A percentile compares a stretch with the other conserved stretches of the same genome.
Evolutionary conservation across 1,140 invertebrate genomes (phyloP).

Genomic region (Ostrea denselamellosa): DNA sequence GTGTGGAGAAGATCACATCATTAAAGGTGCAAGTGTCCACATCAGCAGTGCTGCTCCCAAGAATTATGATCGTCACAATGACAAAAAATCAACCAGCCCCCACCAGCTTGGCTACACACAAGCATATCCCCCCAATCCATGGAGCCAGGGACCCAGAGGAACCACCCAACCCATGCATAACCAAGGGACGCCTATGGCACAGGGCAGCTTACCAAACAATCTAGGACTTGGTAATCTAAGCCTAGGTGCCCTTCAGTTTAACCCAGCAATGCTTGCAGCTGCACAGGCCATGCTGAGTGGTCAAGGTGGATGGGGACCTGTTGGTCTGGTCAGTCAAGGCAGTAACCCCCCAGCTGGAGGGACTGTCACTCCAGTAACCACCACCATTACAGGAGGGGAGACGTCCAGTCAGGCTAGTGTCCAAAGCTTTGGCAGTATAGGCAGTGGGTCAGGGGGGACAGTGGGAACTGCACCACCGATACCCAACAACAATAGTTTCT

Average conservation of each 20-base stretch:
- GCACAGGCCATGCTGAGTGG: conserved; percentile 74
- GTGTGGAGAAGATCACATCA: conserved; percentile 98
- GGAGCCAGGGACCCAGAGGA: conserved; percentile 64
- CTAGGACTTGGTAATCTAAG: conserved; percentile 69
- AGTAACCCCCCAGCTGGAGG: conserved; percentile 61
- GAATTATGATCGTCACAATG: conserved; percentile 70
- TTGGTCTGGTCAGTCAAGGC: conserved; percentile 64
- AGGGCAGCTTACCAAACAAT: conserved; percentile 64
- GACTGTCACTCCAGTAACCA: conserved; percentile 58
- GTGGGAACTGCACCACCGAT: conserved; percentile 55
- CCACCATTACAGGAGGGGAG: conserved; percentile 55
- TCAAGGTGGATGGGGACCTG: conserved; percentile 70
- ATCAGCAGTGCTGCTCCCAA: conserved; percentile 97
- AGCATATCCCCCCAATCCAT: conserved; percentile 59
- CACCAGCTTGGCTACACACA: conserved; percentile 57
- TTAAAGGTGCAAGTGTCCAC: conserved; percentile 96
- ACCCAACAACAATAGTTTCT: conserved; percentile 62
- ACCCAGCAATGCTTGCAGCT: conserved; percentile 75
- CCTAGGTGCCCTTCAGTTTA: conserved; percentile 67
- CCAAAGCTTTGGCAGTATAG: conserved; percentile 68
- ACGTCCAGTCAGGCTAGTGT: conserved; percentile 55
- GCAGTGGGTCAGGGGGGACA: conserved; percentile 56
- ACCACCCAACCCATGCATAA: conserved; percentile 61
- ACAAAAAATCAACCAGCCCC: conserved; percentile 55
- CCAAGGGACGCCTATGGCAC: conserved; percentile 60